Percentiles rank a stretch among this genome's conserved stretches.
Evolutionary conservation across 1,140 invertebrate genomes (phyloP).

Genomic region (Eueides isabella): DNA sequence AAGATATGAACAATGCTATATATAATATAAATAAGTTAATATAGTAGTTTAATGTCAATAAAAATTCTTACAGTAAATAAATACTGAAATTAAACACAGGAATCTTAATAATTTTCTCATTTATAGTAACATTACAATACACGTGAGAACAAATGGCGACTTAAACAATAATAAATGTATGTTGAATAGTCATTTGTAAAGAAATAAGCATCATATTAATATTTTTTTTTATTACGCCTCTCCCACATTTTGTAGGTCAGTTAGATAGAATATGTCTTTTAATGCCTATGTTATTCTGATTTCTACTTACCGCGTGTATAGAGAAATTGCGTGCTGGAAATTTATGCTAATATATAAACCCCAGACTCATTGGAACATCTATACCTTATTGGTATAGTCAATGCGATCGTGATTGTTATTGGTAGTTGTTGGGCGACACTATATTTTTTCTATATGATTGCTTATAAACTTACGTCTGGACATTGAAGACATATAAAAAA

Average conservation of each 20-base stretch:
- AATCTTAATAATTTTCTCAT: constrained; percentile 8
- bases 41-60: background rate
- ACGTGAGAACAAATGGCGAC: background rate
- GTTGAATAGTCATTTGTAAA: background rate
- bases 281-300: too few species aligned
- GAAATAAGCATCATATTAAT: background rate
- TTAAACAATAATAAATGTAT: background rate
- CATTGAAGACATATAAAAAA: too few species aligned
- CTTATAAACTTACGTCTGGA: too few species aligned
- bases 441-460: too few species aligned
- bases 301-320: too few species aligned
- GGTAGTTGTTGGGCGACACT: too few species aligned
- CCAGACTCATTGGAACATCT: too few species aligned
- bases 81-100: background rate
- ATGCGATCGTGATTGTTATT: too few species aligned
- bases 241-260: background rate
- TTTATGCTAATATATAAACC: too few species aligned
- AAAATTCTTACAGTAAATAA: background rate
- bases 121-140: background rate
- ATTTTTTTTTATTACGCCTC: background rate
- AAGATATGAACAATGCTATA: too few species aligned
- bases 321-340: too few species aligned
- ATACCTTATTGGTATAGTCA: too few species aligned
- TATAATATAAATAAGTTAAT: background rate
- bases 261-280: background rate